Percentiles rank a stretch among this genome's conserved stretches.
Conservation (phyloP, 2,797 vertebrate species). For the Pseudochirops corinnae region DNA sequence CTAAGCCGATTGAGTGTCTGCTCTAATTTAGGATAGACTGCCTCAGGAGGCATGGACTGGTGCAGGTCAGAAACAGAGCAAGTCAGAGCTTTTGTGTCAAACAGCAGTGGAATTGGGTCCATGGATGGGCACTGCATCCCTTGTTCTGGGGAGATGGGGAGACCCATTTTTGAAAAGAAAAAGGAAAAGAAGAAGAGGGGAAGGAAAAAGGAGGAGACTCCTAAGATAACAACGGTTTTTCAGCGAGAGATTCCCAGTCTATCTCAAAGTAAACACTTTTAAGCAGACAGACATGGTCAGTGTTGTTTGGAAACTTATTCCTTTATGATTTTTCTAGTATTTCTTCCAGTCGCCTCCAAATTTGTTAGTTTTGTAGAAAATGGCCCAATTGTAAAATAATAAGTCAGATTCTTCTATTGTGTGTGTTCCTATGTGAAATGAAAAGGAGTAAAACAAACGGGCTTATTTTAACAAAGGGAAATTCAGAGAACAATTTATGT, state of each 20-base stretch:
- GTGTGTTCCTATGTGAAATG: constrained; percentile 25
- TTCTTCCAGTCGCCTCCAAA: constrained; percentile 26
- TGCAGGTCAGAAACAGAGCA: neutral
- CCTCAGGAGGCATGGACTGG: neutral
- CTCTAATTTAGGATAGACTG: neutral
- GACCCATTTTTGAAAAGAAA: neutral
- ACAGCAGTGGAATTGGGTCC: neutral
- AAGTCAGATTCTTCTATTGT: constrained; percentile 1
- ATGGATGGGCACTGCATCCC: neutral
- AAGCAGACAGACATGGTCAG: neutral
- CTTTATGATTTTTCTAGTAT: constrained; percentile 15
- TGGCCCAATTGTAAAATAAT: neutral
- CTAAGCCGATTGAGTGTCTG: neutral
- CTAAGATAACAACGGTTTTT: neutral
- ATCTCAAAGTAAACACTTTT: constrained; percentile 14
- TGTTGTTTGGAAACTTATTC: constrained; percentile 6
- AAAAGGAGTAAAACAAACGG: neutral
- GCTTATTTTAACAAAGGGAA: constrained; percentile 15
- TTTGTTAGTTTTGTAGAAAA: constrained; percentile 7
- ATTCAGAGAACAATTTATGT: neutral
- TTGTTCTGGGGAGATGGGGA: neutral
- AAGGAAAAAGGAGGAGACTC: neutral
- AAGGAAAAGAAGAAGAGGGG: neutral
- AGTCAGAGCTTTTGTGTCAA: neutral
- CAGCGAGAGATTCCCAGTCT: neutral